Percentiles rank a stretch among this genome's conserved stretches.
Conservation (phyloP, 2,113 vertebrate genomes). For the Oreochromis tanganicae region DNA sequence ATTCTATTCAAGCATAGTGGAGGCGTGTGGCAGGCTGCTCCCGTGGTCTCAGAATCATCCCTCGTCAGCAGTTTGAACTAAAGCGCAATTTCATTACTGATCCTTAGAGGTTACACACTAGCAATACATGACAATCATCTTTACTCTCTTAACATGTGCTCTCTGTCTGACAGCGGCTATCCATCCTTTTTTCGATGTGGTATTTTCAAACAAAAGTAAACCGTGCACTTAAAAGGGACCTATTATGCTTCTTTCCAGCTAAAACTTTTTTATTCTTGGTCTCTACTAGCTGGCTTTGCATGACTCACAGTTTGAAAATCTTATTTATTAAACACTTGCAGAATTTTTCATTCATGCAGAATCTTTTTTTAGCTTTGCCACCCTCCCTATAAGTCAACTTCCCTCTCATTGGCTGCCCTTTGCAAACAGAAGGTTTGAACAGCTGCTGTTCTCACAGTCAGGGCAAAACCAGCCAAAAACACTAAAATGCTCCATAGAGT, state of each 20-base stretch:
- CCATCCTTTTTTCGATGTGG: background rate
- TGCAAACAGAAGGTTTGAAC: background rate
- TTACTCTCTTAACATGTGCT: background rate
- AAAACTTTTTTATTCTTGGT: background rate
- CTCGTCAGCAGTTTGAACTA: constrained; percentile 44
- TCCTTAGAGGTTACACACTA: constrained; percentile 2
- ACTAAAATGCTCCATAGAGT: background rate
- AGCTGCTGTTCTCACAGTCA: background rate
- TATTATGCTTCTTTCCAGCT: background rate
- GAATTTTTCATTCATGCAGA: background rate
- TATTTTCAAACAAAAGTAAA: background rate
- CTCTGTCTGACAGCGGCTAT: background rate
- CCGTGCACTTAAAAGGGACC: background rate
- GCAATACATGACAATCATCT: constrained; percentile 17
- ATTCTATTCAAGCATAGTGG: background rate
- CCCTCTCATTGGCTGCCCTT: background rate
- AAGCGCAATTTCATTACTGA: constrained; percentile 38
- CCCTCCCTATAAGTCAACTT: background rate
- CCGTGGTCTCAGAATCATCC: background rate
- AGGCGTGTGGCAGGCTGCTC: background rate
- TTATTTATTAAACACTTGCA: background rate
- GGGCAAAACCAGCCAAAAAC: background rate
- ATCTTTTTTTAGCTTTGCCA: background rate
- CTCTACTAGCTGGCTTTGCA: background rate
- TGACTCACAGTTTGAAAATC: background rate